Base-by-base conservation (phyloP, 2,888 invertebrate species). In the Agrilus cyanescens region DNA sequence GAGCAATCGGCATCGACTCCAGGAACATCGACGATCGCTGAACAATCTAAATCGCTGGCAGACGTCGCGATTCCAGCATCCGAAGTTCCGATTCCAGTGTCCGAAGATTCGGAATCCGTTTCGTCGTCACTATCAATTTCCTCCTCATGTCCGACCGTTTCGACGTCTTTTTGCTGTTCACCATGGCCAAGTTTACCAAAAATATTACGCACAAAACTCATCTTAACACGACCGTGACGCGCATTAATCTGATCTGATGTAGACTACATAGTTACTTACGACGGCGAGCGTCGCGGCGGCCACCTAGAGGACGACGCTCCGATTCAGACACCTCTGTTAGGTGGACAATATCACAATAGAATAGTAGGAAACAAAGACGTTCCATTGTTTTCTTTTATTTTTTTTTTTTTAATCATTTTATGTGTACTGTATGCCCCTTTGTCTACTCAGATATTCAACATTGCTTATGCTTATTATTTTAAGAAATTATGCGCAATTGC, bases 191-290 rank as follows among this genome's bases (percentile, higher is more conserved):
- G 59, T 54, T 59, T 60, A 41, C 57, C 57, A 51, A 66, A 62
- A 45, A 66, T 63, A 50, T 57, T 63, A 49, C 58, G 62, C 43
- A 65, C 63, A 50, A 65, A 65, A 61, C 65, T 65, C 66, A 65
- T 65, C 40, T 42, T 44, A 46, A 36, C 34, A 7, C 37, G 37
- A 25, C 25, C 25, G 25, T 25, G 3, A 25, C 32, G 12, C 37
- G 31, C 40, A 34, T 39, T 16, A 44, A 41, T 33, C 32, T 30
- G 36, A 46, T 35, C 13, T 32, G 34, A 41, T 40, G 39, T 37
- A 18, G 38, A 35, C 25, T 18, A 18, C 18, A 4, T 18, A 18
- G 18, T 18, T 18, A 18, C 25, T 1, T 10, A 10, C 25, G 25
- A 25, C 25, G 25, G 25, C 25, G 10, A 10, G 25, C 25, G 25